phyloP scores from a whole-genome alignment of 2,113 vertebrate species.

The Fukomys damarensis region DNA sequence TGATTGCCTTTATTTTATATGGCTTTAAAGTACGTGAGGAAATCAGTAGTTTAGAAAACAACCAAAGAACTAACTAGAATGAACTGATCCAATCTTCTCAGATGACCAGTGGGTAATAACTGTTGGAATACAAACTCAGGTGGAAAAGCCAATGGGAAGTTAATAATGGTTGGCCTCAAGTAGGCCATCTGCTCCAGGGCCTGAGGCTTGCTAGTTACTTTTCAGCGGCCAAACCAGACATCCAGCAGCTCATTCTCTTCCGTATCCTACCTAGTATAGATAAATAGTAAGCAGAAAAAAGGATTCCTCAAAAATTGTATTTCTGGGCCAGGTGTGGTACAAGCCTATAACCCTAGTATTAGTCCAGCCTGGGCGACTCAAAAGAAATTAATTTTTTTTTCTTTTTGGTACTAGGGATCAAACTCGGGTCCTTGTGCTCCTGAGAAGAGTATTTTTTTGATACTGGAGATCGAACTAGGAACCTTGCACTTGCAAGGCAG shows the following conservation, averaged over 20 bases:
- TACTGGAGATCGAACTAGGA: no score
- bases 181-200: not conserved
- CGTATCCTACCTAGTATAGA: not conserved
- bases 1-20: not conserved
- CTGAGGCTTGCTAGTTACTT: not conserved
- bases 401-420: no score
- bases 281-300: not conserved
- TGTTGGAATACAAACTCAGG: not conserved
- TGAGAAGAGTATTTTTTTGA: no score
- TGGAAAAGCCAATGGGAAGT: not conserved
- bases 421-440: no score
- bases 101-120: not conserved
- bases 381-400: no score
- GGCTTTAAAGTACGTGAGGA: conserved; percentile 6
- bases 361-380: not conserved
- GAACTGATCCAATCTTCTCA: not conserved
- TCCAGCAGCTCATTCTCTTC: not conserved
- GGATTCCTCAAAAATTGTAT: not conserved
- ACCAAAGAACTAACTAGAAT: not conserved
- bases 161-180: conserved; percentile 5
- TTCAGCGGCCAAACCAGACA: not conserved
- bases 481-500: no score
- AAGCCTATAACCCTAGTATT: not conserved
- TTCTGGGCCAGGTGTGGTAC: not conserved
- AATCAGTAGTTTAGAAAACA: not conserved